Conservation (phyloP, 2,113 vertebrate genomes). For the Apteryx owenii region DNA sequence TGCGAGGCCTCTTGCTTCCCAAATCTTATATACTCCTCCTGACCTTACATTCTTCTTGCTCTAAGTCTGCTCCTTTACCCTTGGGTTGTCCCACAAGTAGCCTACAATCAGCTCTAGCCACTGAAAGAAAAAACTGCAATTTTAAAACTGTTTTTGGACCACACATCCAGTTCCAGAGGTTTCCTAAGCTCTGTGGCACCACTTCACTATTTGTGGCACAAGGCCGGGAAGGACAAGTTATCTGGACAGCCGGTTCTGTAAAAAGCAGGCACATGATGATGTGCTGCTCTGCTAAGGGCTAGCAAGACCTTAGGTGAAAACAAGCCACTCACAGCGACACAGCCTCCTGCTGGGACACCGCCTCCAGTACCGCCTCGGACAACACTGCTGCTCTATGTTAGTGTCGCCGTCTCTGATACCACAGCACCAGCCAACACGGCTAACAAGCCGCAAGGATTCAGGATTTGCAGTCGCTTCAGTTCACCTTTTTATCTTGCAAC, state of each 20-base stretch:
- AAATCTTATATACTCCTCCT: background rate
- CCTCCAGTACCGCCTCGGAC: background rate
- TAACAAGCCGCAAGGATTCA: background rate
- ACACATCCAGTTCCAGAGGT: background rate
- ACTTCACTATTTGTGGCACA: background rate
- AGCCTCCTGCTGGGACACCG: background rate
- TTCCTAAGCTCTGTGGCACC: background rate
- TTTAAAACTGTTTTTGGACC: conserved; percentile 3
- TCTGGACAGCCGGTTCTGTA: background rate
- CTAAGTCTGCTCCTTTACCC: background rate
- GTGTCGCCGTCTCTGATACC: background rate
- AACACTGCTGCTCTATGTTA: background rate
- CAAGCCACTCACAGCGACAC: background rate
- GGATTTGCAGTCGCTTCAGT: background rate
- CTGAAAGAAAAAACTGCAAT: background rate
- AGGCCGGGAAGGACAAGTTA: background rate
- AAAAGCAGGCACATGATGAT: background rate
- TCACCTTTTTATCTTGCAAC: background rate
- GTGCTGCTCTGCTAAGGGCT: background rate
- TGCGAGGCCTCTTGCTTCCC: background rate
- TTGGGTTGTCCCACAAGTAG: background rate
- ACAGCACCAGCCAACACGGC: background rate
- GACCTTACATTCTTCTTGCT: background rate
- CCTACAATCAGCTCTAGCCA: background rate
- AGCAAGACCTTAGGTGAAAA: background rate